A percentile compares a stretch with the other conserved stretches of the same genome.
phyloP scores from a whole-genome alignment of 2,888 invertebrate genomes.

The Seladonia tumulorum region DNA sequence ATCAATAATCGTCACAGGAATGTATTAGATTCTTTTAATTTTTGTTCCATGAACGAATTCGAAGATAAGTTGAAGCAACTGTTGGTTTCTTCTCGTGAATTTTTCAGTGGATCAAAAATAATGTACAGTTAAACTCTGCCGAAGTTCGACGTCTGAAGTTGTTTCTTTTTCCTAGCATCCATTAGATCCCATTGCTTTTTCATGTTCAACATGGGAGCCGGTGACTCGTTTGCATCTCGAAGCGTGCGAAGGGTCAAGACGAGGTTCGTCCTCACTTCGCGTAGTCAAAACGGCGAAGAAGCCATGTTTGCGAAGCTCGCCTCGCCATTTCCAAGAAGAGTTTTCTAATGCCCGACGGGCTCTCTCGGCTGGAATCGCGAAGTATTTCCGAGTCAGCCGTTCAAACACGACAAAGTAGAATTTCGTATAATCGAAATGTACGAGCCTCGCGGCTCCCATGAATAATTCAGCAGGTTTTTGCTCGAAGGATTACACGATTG shows the following conservation, averaged over 20 bases:
- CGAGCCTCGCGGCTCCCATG: not conserved
- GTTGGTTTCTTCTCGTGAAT: not conserved
- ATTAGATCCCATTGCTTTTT: not conserved
- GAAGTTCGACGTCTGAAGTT: not conserved
- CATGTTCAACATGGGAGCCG: not conserved
- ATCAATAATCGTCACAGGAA: not conserved
- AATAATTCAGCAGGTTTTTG: constrained; percentile 16
- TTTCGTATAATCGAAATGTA: constrained; percentile 9
- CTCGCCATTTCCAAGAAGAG: not conserved
- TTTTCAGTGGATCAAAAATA: not conserved
- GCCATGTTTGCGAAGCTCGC: not conserved
- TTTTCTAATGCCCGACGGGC: not conserved
- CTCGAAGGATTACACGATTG: not conserved
- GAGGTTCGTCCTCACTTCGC: not conserved
- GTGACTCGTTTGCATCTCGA: not conserved
- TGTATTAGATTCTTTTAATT: no score
- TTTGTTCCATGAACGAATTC: not conserved
- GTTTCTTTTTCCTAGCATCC: not conserved
- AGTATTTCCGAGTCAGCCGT: not conserved
- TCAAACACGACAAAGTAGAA: constrained; percentile 4
- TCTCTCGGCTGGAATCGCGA: not conserved
- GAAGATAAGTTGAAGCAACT: not conserved
- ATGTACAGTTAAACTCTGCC: not conserved
- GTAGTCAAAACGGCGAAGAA: not conserved
- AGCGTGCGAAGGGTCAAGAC: not conserved